Evolutionary conservation across 2,888 invertebrate species (phyloP).

Genomic region (Himalopsyche kuldschensis): DNA sequence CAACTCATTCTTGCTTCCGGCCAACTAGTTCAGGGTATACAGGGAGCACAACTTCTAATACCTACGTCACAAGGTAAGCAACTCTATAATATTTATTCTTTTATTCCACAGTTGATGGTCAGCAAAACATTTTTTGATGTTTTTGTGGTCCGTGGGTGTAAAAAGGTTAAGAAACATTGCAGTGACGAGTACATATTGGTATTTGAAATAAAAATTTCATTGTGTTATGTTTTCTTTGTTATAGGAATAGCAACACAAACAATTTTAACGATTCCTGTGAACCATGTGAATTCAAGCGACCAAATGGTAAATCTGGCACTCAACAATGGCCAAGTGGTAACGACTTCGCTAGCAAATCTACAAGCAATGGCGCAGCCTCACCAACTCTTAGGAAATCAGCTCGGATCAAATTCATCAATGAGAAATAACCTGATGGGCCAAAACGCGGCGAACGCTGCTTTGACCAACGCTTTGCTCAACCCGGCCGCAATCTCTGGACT

Average conservation of each 20-base stretch:
- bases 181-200: no score
- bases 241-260: slow-evolving; percentile 93
- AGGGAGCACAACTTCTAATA: slow-evolving; percentile 91
- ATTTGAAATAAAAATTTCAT: background rate
- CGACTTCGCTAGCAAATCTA: slow-evolving; percentile 79
- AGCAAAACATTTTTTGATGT: no score
- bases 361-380: slow-evolving; percentile 77
- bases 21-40: slow-evolving; percentile 89
- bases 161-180: no score
- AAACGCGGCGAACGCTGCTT: slow-evolving; percentile 55
- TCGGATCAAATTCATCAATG: slow-evolving; percentile 50
- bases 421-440: slow-evolving; percentile 52
- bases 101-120: no score
- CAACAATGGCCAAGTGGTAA: slow-evolving; percentile 83
- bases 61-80: slow-evolving; percentile 89
- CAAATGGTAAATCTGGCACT: slow-evolving; percentile 79
- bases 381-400: slow-evolving; percentile 64
- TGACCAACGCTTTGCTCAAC: slow-evolving; percentile 72
- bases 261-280: slow-evolving; percentile 92
- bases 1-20: slow-evolving; percentile 90
- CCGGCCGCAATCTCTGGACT: slow-evolving; percentile 70
- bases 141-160: no score
- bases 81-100: no score
- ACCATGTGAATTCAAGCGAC: slow-evolving; percentile 77
- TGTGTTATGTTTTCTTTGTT: slow-evolving; percentile 40